Evolutionary conservation across 2,797 vertebrate genomes (phyloP).

Genomic region (Cyprinodon diabolis): DNA sequence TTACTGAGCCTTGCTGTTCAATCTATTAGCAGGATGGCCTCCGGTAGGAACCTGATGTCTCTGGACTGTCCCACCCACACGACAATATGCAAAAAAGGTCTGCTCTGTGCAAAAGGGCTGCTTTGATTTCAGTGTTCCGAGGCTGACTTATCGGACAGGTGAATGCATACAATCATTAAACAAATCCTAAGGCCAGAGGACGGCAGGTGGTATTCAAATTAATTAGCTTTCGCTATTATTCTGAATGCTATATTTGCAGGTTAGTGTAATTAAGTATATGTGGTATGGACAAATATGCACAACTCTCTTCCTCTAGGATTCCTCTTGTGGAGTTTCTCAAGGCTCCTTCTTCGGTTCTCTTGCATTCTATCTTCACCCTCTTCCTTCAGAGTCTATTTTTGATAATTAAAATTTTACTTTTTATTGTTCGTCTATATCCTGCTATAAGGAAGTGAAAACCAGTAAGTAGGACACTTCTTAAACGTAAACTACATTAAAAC

Average conservation of each 20-base stretch:
- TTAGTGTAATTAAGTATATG: not conserved
- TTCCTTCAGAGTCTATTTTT: too few relatives aligned
- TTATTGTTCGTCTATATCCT: too few relatives aligned
- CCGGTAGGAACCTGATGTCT: constrained; percentile 62
- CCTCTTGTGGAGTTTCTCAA: too few relatives aligned
- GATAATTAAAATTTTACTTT: too few relatives aligned
- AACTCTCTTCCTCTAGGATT: too few relatives aligned
- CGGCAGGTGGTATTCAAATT: constrained; percentile 5
- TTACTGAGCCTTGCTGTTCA: constrained; percentile 60
- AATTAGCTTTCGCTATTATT: constrained; percentile 2
- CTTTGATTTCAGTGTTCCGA: constrained; percentile 31
- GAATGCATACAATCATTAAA: constrained; percentile 21
- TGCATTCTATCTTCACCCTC: too few relatives aligned
- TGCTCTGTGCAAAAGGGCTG: constrained; percentile 25
- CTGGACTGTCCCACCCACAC: constrained; percentile 62
- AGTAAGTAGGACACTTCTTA: too few relatives aligned
- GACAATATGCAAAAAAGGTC: constrained; percentile 56
- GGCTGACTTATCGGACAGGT: constrained; percentile 27
- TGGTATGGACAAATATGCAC: not conserved
- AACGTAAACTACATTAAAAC: too few relatives aligned
- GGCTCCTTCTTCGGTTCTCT: too few relatives aligned
- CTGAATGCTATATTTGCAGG: constrained; percentile 13
- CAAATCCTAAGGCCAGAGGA: constrained; percentile 12
- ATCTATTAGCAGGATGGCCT: constrained; percentile 66
- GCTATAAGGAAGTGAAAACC: too few relatives aligned